Evolutionary conservation across 2,888 invertebrate genomes (phyloP).

Genomic region (Ashinkailepas kermadecensis): DNA sequence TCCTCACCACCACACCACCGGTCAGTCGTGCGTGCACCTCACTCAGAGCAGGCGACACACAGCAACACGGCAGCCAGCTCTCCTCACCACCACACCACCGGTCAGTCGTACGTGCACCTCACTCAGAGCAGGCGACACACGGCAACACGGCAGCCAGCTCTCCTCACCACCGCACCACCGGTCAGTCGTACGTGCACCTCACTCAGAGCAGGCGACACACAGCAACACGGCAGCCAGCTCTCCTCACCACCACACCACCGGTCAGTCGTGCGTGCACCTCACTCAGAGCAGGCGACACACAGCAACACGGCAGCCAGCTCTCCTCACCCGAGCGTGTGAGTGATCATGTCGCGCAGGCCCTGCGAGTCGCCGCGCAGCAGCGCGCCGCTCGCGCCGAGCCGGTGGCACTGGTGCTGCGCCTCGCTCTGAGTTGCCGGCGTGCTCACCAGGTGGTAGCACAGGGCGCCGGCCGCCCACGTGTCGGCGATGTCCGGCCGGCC

Average conservation of each 20-base stretch:
- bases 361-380: background rate
- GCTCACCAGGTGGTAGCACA: constrained; percentile 1
- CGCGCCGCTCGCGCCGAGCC: background rate
- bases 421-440: background rate
- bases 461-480: background rate
- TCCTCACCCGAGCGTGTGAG: background rate
- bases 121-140: too few species aligned
- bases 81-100: background rate
- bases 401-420: background rate
- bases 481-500: background rate
- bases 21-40: too few species aligned
- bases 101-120: too few species aligned
- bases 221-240: too few species aligned
- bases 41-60: too few species aligned
- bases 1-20: background rate
- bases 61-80: too few species aligned
- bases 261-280: too few species aligned
- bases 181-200: too few species aligned
- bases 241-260: background rate
- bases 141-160: too few species aligned
- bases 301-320: too few species aligned
- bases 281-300: too few species aligned
- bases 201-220: too few species aligned
- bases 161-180: background rate
- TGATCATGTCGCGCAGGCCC: background rate